These are phyloP conservation scores for Upupa epops DNA, from an alignment of 2,113 vertebrate species.

Conservation along the genomic window DNA sequence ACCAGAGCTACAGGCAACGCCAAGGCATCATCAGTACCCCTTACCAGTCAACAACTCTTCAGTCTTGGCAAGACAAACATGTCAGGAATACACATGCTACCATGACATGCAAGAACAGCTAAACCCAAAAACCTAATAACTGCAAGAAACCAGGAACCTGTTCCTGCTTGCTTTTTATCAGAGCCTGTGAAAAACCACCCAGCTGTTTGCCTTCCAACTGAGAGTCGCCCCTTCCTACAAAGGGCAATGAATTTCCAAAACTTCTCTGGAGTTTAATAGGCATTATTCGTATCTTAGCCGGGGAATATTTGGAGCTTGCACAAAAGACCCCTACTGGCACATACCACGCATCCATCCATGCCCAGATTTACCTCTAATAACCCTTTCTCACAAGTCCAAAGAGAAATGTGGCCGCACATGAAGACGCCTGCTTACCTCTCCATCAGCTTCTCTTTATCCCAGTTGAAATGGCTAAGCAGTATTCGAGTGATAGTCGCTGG, in stretches of 20 bases:
- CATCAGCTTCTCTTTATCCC: slow-evolving; percentile 99
- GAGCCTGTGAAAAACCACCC: neutral
- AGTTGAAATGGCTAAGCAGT: slow-evolving; percentile 99
- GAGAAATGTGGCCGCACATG: neutral
- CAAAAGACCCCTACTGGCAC: neutral
- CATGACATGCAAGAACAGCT: neutral
- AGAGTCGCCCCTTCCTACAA: neutral
- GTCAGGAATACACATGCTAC: neutral
- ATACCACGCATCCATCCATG: neutral
- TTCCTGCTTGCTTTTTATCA: neutral
- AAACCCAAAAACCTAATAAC: neutral
- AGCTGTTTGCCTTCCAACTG: neutral
- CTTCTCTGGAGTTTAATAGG: neutral
- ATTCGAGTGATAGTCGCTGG: slow-evolving; percentile 99
- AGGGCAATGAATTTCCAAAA: neutral
- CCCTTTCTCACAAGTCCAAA: neutral
- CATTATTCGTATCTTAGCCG: neutral
- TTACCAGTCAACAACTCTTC: neutral
- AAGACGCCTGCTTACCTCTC: slow-evolving; percentile 84
- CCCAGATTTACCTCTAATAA: neutral
- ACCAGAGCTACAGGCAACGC: neutral
- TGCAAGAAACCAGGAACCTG: neutral
- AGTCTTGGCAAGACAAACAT: neutral
- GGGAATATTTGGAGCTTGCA: neutral
- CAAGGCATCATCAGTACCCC: neutral